Evolutionary conservation across 37 sponge, comb jelly and placozoan genomes (phyloP), one percentile per base, ranked within the genome.

Genomic region (Ianthella basta): DNA sequence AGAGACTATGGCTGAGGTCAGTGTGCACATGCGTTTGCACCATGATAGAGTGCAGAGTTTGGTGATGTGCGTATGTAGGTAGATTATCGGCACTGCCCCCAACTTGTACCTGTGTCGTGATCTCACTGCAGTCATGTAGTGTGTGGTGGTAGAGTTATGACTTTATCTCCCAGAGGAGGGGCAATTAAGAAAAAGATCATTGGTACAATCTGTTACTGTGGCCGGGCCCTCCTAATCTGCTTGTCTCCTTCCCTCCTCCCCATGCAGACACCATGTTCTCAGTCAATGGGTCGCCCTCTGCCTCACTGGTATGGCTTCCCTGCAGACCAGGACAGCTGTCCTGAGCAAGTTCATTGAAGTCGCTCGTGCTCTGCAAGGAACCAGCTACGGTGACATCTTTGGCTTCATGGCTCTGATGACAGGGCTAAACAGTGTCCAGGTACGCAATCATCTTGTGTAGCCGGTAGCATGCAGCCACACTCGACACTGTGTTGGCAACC

Each of bases 1-100:
- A 93, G 75, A 89, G 90, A 55, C 88, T 93, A 20, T 90, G 80
- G 70, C 50, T 29, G 29, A 89, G 94, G 94, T 93, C 44, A 66
- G 80, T 60, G 33, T 61, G 64, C 14, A 10, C 12, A 10, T n/a
- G 29, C 10, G 64, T 29, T 6, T 5, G 3, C 64, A 10, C 10
- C 64, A 4, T 61, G 12, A 10, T 61, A n/a, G n/a, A n/a, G n/a
- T n/a, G n/a, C n/a, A n/a, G n/a, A n/a, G n/a, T n/a, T n/a, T 57
- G 59, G 59, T 57, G 18, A 15, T 57, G 59, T 57, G 59, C 18
- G 15, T 57, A 57, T 57, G 59, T 61, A 61, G 50, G 50, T 8
- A 44, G 50, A 44, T n/a, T n/a, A n/a, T n/a, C n/a, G n/a, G n/a
- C 50, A 44, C 50, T 44, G 50, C 50, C 50, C 50, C 8, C n/a